Evolutionary conservation across 1,140 invertebrate species (phyloP).

Genomic region (Cydia splendana): DNA sequence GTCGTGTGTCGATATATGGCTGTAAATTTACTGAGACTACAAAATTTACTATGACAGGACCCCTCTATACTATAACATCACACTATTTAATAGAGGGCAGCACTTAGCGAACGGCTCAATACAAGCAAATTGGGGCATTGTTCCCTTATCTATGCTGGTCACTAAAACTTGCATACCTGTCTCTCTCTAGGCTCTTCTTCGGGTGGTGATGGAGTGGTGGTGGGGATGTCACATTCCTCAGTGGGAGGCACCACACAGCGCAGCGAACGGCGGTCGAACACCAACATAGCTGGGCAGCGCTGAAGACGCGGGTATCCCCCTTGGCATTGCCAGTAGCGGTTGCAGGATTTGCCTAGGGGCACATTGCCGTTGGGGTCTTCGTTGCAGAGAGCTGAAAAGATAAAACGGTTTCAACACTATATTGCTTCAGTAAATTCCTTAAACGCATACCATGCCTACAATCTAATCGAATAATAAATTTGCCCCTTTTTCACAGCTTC

Average conservation of each 20-base stretch:
- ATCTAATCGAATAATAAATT: too few species aligned
- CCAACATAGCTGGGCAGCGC: constrained; percentile 93
- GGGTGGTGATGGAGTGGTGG: constrained; percentile 84
- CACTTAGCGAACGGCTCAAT: background rate
- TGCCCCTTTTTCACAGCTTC: too few species aligned
- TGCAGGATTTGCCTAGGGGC: constrained; percentile 91
- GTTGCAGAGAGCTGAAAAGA: constrained; percentile 90
- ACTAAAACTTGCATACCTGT: constrained; percentile 20
- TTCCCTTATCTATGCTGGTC: constrained; percentile 84
- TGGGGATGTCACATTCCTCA: constrained; percentile 91
- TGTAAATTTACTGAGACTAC: too few species aligned
- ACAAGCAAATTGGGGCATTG: background rate
- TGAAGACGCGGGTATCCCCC: constrained; percentile 94
- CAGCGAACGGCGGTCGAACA: constrained; percentile 91
- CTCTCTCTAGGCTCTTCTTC: constrained; percentile 66
- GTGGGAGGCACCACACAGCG: constrained; percentile 93
- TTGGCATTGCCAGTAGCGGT: constrained; percentile 96
- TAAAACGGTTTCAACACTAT: background rate
- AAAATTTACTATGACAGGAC: too few species aligned
- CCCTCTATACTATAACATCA: too few species aligned
- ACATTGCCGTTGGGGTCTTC: constrained; percentile 91
- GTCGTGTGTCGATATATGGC: too few species aligned
- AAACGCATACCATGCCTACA: too few species aligned
- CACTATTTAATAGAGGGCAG: background rate
- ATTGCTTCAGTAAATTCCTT: too few species aligned